Conservation (phyloP, 2,113 vertebrate species). For the Hylia prasina region DNA sequence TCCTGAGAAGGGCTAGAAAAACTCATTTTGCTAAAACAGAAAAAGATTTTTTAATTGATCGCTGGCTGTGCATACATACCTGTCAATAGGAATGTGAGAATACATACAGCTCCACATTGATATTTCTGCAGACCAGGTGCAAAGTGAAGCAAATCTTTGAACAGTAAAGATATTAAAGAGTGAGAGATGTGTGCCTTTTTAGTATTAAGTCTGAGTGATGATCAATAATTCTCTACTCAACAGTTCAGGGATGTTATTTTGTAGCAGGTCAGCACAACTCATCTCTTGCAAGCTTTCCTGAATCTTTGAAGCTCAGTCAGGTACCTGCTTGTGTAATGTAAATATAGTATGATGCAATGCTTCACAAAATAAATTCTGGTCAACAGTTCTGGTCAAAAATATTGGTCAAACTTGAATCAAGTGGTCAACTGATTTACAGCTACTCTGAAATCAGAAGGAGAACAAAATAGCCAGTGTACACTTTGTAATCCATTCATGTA, state of each 20-base stretch:
- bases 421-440: not conserved
- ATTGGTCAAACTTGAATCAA: not conserved
- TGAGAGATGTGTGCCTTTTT: not conserved
- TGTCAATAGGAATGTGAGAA: not conserved
- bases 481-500: not conserved
- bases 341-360: not conserved
- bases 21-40: not conserved
- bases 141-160: slow-evolving; percentile 14
- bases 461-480: not conserved
- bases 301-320: not conserved
- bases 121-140: not conserved
- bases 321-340: not conserved
- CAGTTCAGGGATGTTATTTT: not conserved
- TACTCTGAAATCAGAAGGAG: not conserved
- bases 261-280: not conserved
- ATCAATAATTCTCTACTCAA: not conserved
- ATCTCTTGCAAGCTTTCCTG: not conserved
- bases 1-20: not conserved
- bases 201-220: not conserved
- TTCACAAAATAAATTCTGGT: not conserved
- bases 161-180: not conserved
- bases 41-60: not conserved
- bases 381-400: not conserved
- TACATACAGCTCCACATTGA: not conserved
- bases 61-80: not conserved